A percentile compares a stretch with the other conserved stretches of the same genome.
phyloP scores from a whole-genome alignment of 2,888 invertebrate species.

The Noctuana brunneofusca region DNA sequence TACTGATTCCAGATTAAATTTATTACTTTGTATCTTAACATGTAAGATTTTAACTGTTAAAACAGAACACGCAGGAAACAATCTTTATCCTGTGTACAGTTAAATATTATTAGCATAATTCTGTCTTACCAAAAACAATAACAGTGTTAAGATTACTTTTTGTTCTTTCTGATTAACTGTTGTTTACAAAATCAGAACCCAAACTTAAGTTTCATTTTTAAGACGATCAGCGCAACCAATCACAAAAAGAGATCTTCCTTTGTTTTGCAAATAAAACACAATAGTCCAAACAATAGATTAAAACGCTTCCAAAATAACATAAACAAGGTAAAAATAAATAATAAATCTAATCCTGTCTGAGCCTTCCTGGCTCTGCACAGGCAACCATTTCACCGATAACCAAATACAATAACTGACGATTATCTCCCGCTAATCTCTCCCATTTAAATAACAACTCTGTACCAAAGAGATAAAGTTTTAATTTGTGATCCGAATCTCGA shows the following conservation, averaged over 20 bases:
- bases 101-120: not conserved
- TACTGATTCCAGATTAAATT: too few species aligned
- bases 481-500: constrained; percentile 4
- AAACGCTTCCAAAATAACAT: constrained; percentile 36
- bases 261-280: constrained; percentile 25
- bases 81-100: not conserved
- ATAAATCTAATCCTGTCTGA: constrained; percentile 45
- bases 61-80: not conserved
- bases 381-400: constrained; percentile 66
- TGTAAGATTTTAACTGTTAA: too few species aligned
- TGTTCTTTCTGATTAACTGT: not conserved
- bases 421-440: constrained; percentile 62
- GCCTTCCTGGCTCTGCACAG: constrained; percentile 51
- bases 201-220: constrained; percentile 16
- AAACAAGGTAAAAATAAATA: constrained; percentile 22
- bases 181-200: not conserved
- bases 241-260: constrained; percentile 15
- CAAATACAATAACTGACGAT: constrained; percentile 77
- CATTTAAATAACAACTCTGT: constrained; percentile 42
- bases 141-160: not conserved
- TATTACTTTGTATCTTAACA: too few species aligned
- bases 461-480: constrained; percentile 39
- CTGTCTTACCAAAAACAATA: not conserved
- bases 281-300: constrained; percentile 26
- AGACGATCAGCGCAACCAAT: constrained; percentile 19